Evolutionary conservation across 2,797 vertebrate genomes (phyloP), one percentile per base, ranked within the genome.

Genomic region (Luscinia megarhynchos): DNA sequence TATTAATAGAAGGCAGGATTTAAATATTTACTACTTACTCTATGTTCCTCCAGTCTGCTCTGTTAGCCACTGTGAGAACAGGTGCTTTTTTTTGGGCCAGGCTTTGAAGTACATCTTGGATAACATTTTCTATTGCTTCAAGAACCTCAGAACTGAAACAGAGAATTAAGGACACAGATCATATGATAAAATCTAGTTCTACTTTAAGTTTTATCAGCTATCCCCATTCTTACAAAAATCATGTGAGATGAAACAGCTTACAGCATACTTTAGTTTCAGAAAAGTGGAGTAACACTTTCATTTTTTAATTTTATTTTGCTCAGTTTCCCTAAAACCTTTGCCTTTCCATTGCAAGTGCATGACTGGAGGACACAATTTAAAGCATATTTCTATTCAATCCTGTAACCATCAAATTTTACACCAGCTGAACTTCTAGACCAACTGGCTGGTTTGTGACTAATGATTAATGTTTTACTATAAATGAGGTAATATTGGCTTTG

Each of bases 41-140:
- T 86, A 99, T 94, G 55, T 99, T 99, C 81, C 96, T 97, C 99
- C 99, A 99, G 58, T 97, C 98, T 61, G 97, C 97, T 97, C 99
- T 98, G 92, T 98, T 98, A 66, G 98, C 97, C 85, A 99, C 9
- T 12, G 70, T 95, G 89, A 99, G 97, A 67, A 97, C 97, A 67
- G 99, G 99, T 55, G 98, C 98, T 94, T 99, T 98, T 5, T 97
- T 98, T 95, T 96, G 97, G 70, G 98, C 98, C 95, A 99, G 90
- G 93, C 98, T 98, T 72, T 93, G 92, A 88, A 99, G 43, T 72
- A 99, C 85, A 62, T 96, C 98, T 63, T 98, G 94, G 93, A 99
- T 98, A 64, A 99, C 92, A n/a, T 98, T 98, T 98, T 99, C 99
- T 95, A 99, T 99, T 40, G 97, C 97, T 50, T 89, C 96, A 90